Percentiles rank a stretch among this genome's conserved stretches.
These are phyloP conservation scores for Takifugu bimaculatus DNA, from an alignment of 2,113 vertebrate genomes.

Conservation along the genomic window DNA sequence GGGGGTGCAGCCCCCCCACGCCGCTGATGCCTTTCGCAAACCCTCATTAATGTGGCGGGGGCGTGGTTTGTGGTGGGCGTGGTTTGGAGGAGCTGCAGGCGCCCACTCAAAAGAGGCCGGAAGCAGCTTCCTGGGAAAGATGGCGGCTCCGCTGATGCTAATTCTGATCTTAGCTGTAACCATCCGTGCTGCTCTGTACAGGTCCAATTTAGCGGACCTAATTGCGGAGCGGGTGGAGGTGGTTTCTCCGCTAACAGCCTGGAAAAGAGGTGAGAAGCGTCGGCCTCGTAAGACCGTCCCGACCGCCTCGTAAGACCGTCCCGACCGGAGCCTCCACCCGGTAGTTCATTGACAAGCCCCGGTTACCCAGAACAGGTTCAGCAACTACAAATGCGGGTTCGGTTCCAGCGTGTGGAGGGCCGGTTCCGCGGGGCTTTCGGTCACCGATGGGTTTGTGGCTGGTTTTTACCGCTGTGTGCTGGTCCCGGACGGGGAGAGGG, in stretches of 20 bases:
- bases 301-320: no score
- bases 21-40: no score
- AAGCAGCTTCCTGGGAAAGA: slow-evolving; percentile 68
- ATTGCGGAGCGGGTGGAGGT: slow-evolving; percentile 91
- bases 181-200: slow-evolving; percentile 83
- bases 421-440: background rate
- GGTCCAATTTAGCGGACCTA: slow-evolving; percentile 82
- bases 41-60: no score
- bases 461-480: background rate
- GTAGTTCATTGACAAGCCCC: background rate
- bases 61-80: no score
- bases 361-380: slow-evolving; percentile 24
- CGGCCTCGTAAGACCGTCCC: no score
- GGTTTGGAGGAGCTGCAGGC: no score
- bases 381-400: background rate
- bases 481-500: no score
- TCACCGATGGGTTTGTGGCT: background rate
- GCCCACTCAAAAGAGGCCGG: no score
- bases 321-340: no score
- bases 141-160: slow-evolving; percentile 93
- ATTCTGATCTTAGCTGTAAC: slow-evolving; percentile 86
- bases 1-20: no score
- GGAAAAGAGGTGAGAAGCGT: slow-evolving; percentile 89
- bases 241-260: slow-evolving; percentile 88
- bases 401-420: background rate